phyloP scores from a whole-genome alignment of 2,888 invertebrate species.

The Corythucha ciliata region DNA sequence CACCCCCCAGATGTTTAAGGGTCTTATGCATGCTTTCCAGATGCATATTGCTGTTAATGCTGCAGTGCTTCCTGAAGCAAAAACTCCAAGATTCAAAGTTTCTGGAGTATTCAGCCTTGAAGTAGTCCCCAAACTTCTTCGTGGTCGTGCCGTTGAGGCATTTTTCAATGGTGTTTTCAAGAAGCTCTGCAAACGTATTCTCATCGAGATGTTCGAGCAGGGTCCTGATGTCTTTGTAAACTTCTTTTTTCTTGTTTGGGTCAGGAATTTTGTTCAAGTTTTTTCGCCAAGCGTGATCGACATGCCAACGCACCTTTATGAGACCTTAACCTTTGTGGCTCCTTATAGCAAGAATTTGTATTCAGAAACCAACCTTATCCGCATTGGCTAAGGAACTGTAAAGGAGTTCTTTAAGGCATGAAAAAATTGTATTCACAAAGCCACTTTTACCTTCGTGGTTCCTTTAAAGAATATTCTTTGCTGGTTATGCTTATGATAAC shows the following conservation, averaged over 20 bases:
- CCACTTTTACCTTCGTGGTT: too few species aligned
- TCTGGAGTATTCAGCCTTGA: conserved; percentile 9
- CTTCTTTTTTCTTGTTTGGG: conserved; percentile 24
- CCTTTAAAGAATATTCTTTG: too few species aligned
- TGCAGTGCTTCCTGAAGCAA: conserved; percentile 30
- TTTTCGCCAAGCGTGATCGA: conserved; percentile 32
- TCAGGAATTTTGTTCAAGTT: conserved; percentile 30
- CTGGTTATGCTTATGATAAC: too few species aligned
- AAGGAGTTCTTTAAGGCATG: too few species aligned
- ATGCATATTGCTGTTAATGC: conserved; percentile 35
- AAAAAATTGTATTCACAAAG: too few species aligned
- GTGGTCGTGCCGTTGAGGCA: conserved; percentile 22
- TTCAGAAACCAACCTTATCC: too few species aligned
- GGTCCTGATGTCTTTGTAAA: conserved; percentile 28
- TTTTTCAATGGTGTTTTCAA: conserved; percentile 14
- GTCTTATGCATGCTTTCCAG: conserved; percentile 35
- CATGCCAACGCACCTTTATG: too few species aligned
- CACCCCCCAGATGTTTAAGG: too few species aligned
- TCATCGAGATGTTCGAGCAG: conserved; percentile 20
- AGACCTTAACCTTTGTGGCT: too few species aligned
- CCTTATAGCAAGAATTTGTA: too few species aligned
- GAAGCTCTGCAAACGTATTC: conserved; percentile 10
- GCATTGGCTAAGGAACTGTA: too few species aligned
- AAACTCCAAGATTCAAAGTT: conserved; percentile 25
- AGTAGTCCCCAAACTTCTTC: conserved; percentile 28